Conservation (phyloP, 2,113 vertebrate species). For the Oncorhynchus tshawytscha region DNA sequence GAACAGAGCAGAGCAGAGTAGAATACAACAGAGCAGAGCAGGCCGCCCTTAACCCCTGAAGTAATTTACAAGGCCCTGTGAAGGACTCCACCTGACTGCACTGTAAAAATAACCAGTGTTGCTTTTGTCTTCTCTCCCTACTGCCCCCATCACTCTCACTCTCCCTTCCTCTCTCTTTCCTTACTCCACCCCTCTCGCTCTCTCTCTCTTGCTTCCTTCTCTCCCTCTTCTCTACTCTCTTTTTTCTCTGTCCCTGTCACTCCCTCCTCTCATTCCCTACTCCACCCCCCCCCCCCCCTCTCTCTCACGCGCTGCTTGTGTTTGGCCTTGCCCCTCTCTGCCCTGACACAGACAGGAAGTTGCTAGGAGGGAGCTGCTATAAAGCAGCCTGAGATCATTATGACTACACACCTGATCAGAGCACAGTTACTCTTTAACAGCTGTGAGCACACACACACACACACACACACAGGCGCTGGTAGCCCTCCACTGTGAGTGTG, state of each 20-base stretch:
- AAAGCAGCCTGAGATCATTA: slow-evolving; percentile 67
- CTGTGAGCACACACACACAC: slow-evolving; percentile 53
- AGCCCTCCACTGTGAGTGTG: slow-evolving; percentile 28
- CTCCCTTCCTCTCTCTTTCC: background rate
- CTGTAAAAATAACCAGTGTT: background rate
- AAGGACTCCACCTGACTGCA: background rate
- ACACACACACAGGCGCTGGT: slow-evolving; percentile 27
- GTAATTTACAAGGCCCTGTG: background rate
- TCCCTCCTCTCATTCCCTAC: background rate
- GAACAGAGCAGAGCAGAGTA: too few species aligned
- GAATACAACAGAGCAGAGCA: background rate
- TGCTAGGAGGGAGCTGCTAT: slow-evolving; percentile 59
- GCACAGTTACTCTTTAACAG: slow-evolving; percentile 71
- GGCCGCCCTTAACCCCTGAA: background rate
- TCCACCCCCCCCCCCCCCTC: background rate
- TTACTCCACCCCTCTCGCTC: background rate
- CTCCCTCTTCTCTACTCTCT: background rate
- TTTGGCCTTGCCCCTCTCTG: slow-evolving; percentile 60
- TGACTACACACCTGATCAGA: slow-evolving; percentile 66
- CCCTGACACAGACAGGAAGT: slow-evolving; percentile 69
- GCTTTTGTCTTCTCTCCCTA: background rate
- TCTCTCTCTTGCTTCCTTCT: background rate
- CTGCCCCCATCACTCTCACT: background rate
- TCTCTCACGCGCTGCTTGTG: slow-evolving; percentile 33
- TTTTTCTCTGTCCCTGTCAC: background rate